Conservation (phyloP, 2,113 vertebrate species). For the Zeus faber region DNA sequence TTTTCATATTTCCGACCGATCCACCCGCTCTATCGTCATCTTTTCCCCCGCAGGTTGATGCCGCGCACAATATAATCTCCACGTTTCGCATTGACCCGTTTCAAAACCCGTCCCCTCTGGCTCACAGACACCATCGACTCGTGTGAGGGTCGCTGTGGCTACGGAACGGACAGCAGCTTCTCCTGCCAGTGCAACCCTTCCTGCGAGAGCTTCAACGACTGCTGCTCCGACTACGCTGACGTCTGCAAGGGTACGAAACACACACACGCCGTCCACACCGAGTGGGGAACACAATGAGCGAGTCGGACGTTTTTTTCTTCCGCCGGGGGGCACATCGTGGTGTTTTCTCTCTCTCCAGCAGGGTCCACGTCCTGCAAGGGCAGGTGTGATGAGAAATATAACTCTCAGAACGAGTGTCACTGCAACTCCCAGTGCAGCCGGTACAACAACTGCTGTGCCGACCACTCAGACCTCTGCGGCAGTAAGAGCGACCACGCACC, state of each 20-base stretch:
- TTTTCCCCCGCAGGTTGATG: neutral
- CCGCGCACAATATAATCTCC: too few relatives aligned
- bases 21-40: neutral
- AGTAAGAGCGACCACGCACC: constrained; percentile 54
- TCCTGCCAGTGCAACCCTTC: constrained; percentile 71
- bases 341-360: constrained; percentile 1
- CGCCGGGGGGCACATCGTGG: neutral
- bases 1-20: neutral
- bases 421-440: constrained; percentile 71
- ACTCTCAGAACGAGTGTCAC: constrained; percentile 75
- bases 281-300: neutral
- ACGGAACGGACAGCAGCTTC: constrained; percentile 51
- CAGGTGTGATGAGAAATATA: constrained; percentile 76
- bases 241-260: constrained; percentile 44
- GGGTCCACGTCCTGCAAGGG: constrained; percentile 72
- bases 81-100: too few relatives aligned
- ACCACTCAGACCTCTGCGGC: constrained; percentile 69
- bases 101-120: too few relatives aligned
- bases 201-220: constrained; percentile 63
- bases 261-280: neutral
- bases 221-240: constrained; percentile 66
- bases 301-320: neutral
- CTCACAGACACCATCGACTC: constrained; percentile 62
- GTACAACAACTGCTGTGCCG: constrained; percentile 72
- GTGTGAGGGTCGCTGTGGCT: constrained; percentile 62